phyloP scores from a whole-genome alignment of 2,888 invertebrate genomes.

The Bellardia bayeri region DNA sequence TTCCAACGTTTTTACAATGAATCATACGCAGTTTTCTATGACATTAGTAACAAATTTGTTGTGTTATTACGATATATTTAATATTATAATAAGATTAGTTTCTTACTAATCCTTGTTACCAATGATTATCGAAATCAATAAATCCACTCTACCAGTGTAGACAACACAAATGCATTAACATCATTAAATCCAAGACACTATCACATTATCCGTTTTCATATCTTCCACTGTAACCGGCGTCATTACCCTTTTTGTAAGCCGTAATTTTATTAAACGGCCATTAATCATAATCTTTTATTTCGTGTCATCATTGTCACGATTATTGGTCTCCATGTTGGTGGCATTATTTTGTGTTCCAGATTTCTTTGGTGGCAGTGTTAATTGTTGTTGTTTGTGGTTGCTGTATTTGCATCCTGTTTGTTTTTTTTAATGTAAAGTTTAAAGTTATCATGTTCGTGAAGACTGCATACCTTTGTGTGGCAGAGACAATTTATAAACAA shows the following conservation, averaged over 20 bases:
- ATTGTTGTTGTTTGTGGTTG: slow-evolving; percentile 18
- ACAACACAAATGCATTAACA: slow-evolving; percentile 52
- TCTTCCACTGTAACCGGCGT: background rate
- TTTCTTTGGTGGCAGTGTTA: slow-evolving; percentile 66
- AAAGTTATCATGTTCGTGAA: slow-evolving; percentile 55
- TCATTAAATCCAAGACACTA: slow-evolving; percentile 58
- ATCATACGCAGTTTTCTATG: too few relatives aligned
- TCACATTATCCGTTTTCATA: background rate
- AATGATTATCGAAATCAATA: slow-evolving; percentile 20
- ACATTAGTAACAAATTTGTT: too few relatives aligned
- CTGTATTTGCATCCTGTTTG: slow-evolving; percentile 27
- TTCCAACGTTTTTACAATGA: too few relatives aligned
- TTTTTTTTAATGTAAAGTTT: slow-evolving; percentile 44
- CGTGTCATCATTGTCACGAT: slow-evolving; percentile 73
- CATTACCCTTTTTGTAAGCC: slow-evolving; percentile 66
- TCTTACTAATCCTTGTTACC: background rate
- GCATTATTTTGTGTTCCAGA: slow-evolving; percentile 61
- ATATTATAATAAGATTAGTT: too few relatives aligned
- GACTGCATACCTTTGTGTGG: slow-evolving; percentile 35
- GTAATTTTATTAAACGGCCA: slow-evolving; percentile 81
- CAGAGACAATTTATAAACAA: slow-evolving; percentile 69
- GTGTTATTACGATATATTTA: too few relatives aligned
- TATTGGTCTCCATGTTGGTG: slow-evolving; percentile 73
- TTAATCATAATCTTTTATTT: slow-evolving; percentile 82
- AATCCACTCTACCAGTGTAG: slow-evolving; percentile 32